Evolutionary conservation across 1,140 invertebrate genomes (phyloP).

Genomic region (Colletes latitarsis): DNA sequence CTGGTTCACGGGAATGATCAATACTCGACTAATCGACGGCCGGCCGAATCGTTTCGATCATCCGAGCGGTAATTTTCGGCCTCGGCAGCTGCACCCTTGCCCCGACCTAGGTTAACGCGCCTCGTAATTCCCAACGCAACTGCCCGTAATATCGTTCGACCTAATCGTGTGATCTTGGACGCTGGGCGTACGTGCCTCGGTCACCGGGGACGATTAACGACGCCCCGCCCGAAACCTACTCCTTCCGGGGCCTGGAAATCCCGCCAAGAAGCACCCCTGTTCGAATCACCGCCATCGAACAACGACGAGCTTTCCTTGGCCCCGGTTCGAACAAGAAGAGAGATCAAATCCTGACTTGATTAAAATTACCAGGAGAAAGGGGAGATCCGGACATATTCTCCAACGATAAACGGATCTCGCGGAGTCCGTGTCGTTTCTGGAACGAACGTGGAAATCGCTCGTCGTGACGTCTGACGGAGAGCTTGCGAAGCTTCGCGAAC

Average conservation of each 20-base stretch:
- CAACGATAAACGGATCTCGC: background rate
- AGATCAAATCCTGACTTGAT: too few species aligned
- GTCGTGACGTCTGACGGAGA: constrained; percentile 10
- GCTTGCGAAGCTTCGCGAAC: background rate
- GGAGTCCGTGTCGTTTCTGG: background rate
- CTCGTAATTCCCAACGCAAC: constrained; percentile 51
- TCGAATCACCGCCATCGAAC: too few species aligned
- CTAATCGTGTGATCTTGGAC: constrained; percentile 45
- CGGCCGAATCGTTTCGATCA: constrained; percentile 35
- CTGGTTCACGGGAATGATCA: constrained; percentile 14
- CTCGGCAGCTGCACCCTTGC: background rate
- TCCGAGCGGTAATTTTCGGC: constrained; percentile 49
- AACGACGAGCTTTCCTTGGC: background rate
- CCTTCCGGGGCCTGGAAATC: background rate
- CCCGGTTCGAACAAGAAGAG: too few species aligned
- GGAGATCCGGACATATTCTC: background rate
- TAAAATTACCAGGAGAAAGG: too few species aligned
- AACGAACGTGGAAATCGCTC: background rate
- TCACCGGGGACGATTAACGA: constrained; percentile 3
- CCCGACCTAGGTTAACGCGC: constrained; percentile 23
- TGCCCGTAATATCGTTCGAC: constrained; percentile 38
- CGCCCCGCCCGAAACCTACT: background rate
- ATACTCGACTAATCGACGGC: constrained; percentile 34
- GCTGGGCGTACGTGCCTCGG: background rate
- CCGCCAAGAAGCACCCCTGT: too few species aligned